These are phyloP conservation scores for Dilophus febrilis DNA, from an alignment of 2,888 invertebrate species.

Conservation along the genomic window DNA sequence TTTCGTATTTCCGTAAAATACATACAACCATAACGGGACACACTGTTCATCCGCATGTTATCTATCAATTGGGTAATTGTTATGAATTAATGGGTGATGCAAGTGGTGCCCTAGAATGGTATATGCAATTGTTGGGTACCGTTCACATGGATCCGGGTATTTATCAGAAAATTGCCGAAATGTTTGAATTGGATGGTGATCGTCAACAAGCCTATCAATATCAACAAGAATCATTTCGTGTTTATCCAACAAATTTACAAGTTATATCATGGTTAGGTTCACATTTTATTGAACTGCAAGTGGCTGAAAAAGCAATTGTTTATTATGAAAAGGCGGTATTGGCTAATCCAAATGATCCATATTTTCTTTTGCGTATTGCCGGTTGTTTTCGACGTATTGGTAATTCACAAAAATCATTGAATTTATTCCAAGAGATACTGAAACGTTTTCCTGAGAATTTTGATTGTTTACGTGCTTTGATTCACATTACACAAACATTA, in stretches of 20 bases:
- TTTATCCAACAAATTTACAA: slow-evolving; percentile 31
- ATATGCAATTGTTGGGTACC: slow-evolving; percentile 60
- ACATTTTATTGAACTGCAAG: slow-evolving; percentile 75
- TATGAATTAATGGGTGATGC: slow-evolving; percentile 48
- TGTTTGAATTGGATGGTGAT: slow-evolving; percentile 82
- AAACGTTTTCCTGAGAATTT: slow-evolving; percentile 84
- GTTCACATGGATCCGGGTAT: slow-evolving; percentile 81
- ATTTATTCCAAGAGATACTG: slow-evolving; percentile 41
- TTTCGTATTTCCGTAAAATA: slow-evolving; percentile 65
- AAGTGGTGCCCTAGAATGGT: slow-evolving; percentile 47
- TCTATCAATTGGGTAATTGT: slow-evolving; percentile 62
- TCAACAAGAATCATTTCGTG: slow-evolving; percentile 26
- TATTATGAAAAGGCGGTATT: slow-evolving; percentile 68
- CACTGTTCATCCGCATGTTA: slow-evolving; percentile 43
- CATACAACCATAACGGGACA: slow-evolving; percentile 44
- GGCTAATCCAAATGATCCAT: slow-evolving; percentile 61
- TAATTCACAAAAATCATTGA: slow-evolving; percentile 34
- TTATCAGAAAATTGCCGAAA: slow-evolving; percentile 72
- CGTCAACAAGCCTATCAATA: slow-evolving; percentile 56
- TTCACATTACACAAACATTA: slow-evolving; percentile 35
- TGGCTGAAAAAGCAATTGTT: slow-evolving; percentile 67
- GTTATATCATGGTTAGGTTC: slow-evolving; percentile 81
- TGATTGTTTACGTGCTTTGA: slow-evolving; percentile 62
- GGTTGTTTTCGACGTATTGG: slow-evolving; percentile 70
- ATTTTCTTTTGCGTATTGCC: slow-evolving; percentile 73